Evolutionary conservation across 2,113 vertebrate species (phyloP).

Genomic region (Notarius lentiginosus): DNA sequence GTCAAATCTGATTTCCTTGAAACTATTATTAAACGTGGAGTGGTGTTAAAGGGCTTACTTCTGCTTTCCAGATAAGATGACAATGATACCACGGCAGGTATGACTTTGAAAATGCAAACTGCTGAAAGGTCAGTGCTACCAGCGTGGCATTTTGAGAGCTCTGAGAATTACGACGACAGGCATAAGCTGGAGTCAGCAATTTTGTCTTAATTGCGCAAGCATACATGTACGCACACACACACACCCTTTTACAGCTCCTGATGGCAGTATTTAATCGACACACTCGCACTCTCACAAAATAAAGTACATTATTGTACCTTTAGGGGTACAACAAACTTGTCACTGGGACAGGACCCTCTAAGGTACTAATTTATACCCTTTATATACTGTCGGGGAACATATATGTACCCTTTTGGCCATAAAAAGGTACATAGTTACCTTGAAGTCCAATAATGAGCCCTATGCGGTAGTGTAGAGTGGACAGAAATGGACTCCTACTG

Average conservation of each 20-base stretch:
- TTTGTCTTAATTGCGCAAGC: conserved; percentile 4
- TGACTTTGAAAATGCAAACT: conserved; percentile 22
- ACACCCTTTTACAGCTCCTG: conserved; percentile 6
- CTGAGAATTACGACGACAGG: conserved; percentile 36
- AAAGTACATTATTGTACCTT: no score
- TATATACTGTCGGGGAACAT: no score
- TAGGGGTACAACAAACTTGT: no score
- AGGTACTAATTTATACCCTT: no score
- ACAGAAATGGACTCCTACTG: no score
- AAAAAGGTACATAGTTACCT: no score
- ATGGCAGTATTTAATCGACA: not conserved
- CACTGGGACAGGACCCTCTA: no score
- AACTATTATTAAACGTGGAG: not conserved
- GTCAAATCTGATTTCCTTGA: not conserved
- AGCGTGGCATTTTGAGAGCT: not conserved
- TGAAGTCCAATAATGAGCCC: no score
- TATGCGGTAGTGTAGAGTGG: no score
- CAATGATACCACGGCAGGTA: not conserved
- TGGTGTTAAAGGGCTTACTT: not conserved
- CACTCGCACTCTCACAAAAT: not conserved
- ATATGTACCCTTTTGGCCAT: no score
- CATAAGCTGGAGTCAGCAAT: conserved; percentile 32
- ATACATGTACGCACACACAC: not conserved
- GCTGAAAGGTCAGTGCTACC: conserved; percentile 36
- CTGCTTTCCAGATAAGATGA: conserved; percentile 7